These are phyloP conservation scores for Exephanes ischioxanthus DNA, from an alignment of 2,888 invertebrate species.

Conservation along the genomic window DNA sequence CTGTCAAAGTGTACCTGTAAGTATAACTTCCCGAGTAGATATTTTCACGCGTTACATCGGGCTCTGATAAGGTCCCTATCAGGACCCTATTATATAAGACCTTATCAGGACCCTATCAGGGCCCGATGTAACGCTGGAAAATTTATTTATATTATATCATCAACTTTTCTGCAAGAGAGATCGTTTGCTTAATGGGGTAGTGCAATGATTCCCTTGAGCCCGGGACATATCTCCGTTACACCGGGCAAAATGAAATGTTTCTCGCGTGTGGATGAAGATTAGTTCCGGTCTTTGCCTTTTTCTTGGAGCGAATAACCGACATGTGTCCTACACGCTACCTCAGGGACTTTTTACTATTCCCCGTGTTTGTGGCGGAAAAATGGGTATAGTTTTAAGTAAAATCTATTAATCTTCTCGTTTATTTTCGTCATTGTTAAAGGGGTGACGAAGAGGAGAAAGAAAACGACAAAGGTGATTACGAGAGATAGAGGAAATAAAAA, in stretches of 20 bases:
- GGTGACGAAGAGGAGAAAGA: neutral
- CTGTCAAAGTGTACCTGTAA: constrained; percentile 36
- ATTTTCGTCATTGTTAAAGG: neutral
- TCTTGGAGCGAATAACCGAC: constrained; percentile 3
- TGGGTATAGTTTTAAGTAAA: neutral
- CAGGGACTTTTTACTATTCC: constrained; percentile 37
- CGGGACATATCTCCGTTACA: constrained; percentile 4
- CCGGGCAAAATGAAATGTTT: constrained; percentile 29
- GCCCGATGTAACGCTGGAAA: too few relatives aligned
- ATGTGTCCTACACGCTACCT: constrained; percentile 36
- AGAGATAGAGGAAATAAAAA: constrained; percentile 20
- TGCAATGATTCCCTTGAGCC: constrained; percentile 45
- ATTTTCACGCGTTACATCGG: too few relatives aligned
- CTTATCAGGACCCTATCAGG: too few relatives aligned
- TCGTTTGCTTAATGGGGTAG: constrained; percentile 29
- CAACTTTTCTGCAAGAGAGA: constrained; percentile 9
- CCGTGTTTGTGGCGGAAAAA: constrained; percentile 11
- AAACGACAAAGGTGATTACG: constrained; percentile 12
- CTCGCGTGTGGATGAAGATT: constrained; percentile 50
- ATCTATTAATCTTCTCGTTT: neutral
- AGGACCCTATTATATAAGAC: too few relatives aligned
- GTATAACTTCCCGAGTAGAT: neutral
- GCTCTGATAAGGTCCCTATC: too few relatives aligned
- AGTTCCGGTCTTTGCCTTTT: constrained; percentile 40
- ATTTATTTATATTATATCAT: neutral